Evolutionary conservation across 2,888 invertebrate genomes (phyloP), one percentile per base, ranked within the genome.

Genomic region (Epirrhoe alternata): DNA sequence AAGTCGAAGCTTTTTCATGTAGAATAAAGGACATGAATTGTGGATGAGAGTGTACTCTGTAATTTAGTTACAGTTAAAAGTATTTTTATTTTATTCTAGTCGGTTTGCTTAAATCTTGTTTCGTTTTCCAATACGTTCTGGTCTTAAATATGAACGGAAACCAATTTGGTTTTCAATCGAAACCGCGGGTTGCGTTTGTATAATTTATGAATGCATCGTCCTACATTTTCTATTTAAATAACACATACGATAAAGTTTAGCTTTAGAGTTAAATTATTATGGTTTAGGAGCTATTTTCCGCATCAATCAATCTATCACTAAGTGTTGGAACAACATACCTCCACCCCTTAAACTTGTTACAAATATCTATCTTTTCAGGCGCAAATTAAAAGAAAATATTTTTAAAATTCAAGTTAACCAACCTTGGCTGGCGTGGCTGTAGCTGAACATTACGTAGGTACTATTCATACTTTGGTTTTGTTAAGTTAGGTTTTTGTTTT

Each of bases 21-120:
- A 57, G 63, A 66, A 66, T 68, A 68, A 70, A 70, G 69, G 64
- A 72, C 70, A 66, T 71, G 68, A 70, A 72, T 70, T 56, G 66
- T 65, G 61, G 61, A 72, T 64, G 66, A 57, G 56, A 67, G 35
- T 65, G 65, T 66, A 57, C 62, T 64, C 45, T 72, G 59, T 72
- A 71, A 74, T 74, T 74, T 69, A 68, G 64, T 67, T 66, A 54
- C 63, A 63, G 60, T 65, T 61, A 24, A 66, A 61, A 50, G 68
- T 66, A 61, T 59, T 70, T 68, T 64, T 56, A 61, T 61, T 61
- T 63, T 71, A 69, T 68, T 50, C 56, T 58, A 58, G 58, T 68
- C 45, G 57, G 31, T 61, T 58, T 60, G 56, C 47, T 54, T 71
- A 67, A 71, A 67, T 70, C 67, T 67, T 57, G 61, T 35, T 45